phyloP scores from a whole-genome alignment of 2,797 vertebrate species.

The Melanotaenia boesemani region DNA sequence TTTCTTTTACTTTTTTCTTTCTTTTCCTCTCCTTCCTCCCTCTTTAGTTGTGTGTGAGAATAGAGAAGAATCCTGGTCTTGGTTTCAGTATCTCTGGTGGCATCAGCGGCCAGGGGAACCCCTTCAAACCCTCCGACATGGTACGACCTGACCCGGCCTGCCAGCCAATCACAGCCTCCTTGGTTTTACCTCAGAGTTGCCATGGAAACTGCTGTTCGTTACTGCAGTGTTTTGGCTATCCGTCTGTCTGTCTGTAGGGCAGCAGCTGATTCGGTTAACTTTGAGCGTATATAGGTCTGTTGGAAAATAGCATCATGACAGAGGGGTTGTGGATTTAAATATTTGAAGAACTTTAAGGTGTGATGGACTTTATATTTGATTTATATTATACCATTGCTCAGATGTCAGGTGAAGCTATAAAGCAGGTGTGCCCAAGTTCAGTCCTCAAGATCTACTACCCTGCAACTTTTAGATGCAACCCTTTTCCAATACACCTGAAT shows the following conservation, averaged over 20 bases:
- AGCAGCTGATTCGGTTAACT: conserved; percentile 70
- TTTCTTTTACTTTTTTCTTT: conserved; percentile 36
- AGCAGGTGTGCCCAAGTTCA: no score
- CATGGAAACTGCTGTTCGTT: conserved; percentile 81
- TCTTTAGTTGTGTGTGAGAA: conserved; percentile 94
- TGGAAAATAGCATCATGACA: not conserved
- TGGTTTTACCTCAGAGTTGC: conserved; percentile 75
- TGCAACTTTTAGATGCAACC: no score
- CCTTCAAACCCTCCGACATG: conserved; percentile 99
- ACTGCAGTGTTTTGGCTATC: conserved; percentile 63
- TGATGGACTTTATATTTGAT: not conserved
- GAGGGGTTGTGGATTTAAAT: not conserved
- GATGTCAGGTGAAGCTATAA: not conserved
- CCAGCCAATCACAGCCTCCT: conserved; percentile 65
- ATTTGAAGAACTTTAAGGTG: conserved; percentile 9
- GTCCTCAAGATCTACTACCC: no score
- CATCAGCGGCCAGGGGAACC: conserved; percentile 99
- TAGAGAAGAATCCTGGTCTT: conserved; percentile 99
- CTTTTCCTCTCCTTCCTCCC: conserved; percentile 14
- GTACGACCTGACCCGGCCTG: conserved; percentile 84
- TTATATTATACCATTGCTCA: not conserved
- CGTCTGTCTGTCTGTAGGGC: conserved; percentile 52
- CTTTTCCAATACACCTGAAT: no score
- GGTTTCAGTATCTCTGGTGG: conserved; percentile 99
- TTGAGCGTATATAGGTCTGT: conserved; percentile 37